Conservation (phyloP, 2,888 invertebrate species). For the Epirrita christyi region DNA sequence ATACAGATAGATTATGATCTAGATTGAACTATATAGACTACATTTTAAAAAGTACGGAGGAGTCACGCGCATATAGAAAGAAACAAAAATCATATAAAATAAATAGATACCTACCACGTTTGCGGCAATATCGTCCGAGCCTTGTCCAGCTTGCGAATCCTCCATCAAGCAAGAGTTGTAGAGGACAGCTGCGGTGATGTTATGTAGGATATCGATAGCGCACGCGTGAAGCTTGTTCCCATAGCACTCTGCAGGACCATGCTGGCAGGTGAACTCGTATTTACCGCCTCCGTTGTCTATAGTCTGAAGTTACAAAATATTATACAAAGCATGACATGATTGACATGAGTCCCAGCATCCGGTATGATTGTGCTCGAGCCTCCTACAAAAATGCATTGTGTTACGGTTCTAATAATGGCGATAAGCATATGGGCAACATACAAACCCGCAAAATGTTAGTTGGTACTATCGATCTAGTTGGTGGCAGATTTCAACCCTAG, state of each 20-base stretch:
- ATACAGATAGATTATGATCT: too few species aligned
- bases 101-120: constrained; percentile 45
- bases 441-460: too few species aligned
- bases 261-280: constrained; percentile 88
- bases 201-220: constrained; percentile 85
- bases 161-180: constrained; percentile 81
- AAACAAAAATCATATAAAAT: background rate
- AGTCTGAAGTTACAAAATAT: constrained; percentile 43
- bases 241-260: constrained; percentile 89
- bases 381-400: background rate
- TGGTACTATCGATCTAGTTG: too few species aligned
- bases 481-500: too few species aligned
- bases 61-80: too few species aligned
- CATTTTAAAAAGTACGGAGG: too few species aligned
- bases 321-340: too few species aligned
- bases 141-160: constrained; percentile 33
- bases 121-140: constrained; percentile 55
- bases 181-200: constrained; percentile 83
- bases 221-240: constrained; percentile 93
- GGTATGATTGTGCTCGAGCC: background rate
- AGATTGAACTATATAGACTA: too few species aligned
- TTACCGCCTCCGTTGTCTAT: constrained; percentile 33
- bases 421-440: too few species aligned
- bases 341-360: too few species aligned
- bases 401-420: too few species aligned